Conservation (phyloP, 2,113 vertebrate species). For the Pungitius pungitius region DNA sequence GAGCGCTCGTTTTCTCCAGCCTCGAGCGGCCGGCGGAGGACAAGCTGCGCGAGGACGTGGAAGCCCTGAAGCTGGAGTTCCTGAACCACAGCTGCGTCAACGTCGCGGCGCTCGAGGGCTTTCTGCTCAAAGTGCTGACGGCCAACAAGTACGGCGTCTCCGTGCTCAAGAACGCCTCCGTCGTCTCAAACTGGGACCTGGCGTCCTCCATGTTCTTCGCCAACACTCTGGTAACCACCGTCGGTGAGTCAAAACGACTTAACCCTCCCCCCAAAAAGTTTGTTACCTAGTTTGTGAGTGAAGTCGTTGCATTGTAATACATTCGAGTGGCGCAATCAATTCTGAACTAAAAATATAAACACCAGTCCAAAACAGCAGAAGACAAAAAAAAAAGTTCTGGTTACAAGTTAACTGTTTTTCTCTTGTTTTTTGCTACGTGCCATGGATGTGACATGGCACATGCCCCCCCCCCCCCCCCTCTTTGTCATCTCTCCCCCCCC, state of each 20-base stretch:
- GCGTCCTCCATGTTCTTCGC: slow-evolving; percentile 89
- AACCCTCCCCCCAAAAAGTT: neutral
- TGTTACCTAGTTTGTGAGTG: neutral
- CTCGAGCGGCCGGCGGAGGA: slow-evolving; percentile 88
- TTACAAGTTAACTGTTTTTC: neutral
- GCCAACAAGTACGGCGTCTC: slow-evolving; percentile 87
- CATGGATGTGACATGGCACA: neutral
- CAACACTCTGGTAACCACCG: slow-evolving; percentile 91
- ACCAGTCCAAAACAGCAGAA: fast-evolving
- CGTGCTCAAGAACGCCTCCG: slow-evolving; percentile 76
- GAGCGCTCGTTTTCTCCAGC: slow-evolving; percentile 85
- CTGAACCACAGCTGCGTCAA: slow-evolving; percentile 84
- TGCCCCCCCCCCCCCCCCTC: too few relatives aligned
- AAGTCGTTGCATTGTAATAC: neutral
- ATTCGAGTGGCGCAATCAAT: neutral
- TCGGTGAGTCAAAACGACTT: slow-evolving; percentile 79
- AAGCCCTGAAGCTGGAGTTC: slow-evolving; percentile 78
- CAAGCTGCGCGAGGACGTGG: slow-evolving; percentile 78
- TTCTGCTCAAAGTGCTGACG: slow-evolving; percentile 80
- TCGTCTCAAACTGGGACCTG: slow-evolving; percentile 83
- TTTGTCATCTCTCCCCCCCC: neutral
- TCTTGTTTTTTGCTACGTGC: slow-evolving; percentile 40
- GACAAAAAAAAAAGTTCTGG: too few relatives aligned
- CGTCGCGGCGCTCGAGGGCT: slow-evolving; percentile 79
- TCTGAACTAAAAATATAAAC: neutral